Evolutionary conservation across 2,113 vertebrate genomes (phyloP).

Genomic region (Chamaetylas fuelleborni): DNA sequence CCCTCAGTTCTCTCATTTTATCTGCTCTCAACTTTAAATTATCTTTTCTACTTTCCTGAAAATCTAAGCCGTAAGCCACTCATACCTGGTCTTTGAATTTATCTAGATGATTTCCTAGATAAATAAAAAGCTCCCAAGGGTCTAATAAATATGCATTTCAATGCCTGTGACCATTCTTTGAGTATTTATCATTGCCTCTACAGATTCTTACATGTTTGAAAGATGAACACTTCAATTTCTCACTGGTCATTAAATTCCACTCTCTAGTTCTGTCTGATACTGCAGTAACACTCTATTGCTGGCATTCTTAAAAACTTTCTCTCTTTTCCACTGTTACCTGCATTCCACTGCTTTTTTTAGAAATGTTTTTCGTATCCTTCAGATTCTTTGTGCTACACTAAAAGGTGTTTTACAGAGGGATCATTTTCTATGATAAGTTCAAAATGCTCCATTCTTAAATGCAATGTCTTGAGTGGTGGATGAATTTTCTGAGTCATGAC

Average conservation of each 20-base stretch:
- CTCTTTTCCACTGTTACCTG: neutral
- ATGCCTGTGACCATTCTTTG: neutral
- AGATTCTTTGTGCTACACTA: neutral
- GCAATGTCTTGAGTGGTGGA: neutral
- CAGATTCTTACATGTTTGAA: neutral
- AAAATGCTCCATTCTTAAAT: neutral
- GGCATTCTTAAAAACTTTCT: neutral
- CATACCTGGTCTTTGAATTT: neutral
- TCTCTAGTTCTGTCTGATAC: neutral
- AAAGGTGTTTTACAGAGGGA: neutral
- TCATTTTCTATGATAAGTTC: neutral
- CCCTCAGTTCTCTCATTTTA: neutral
- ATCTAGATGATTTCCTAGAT: neutral
- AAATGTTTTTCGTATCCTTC: neutral
- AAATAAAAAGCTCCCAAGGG: neutral
- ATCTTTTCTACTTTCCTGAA: neutral
- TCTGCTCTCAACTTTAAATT: neutral
- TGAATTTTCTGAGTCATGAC: neutral
- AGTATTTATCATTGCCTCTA: neutral
- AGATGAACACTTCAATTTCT: neutral
- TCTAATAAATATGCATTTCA: neutral
- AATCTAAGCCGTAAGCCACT: neutral
- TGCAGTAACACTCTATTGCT: neutral
- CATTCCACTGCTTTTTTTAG: neutral
- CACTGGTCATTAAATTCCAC: neutral